Conservation (phyloP, 2,888 invertebrate genomes). For the Troides aeacus region DNA sequence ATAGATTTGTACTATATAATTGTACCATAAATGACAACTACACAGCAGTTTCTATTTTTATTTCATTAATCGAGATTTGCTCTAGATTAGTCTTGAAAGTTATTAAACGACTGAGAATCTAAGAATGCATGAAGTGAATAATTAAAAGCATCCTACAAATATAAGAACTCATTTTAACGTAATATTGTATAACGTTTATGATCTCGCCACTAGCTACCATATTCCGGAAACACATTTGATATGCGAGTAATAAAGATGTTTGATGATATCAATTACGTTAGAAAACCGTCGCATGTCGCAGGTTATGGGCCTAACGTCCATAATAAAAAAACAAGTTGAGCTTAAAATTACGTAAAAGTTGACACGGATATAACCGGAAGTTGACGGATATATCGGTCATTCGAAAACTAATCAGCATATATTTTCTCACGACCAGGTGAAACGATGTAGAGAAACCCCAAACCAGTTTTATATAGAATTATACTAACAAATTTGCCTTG, state of each 20-base stretch:
- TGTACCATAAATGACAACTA: no score
- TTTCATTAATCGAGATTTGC: no score
- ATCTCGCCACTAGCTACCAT: conserved; percentile 3
- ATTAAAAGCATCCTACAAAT: not conserved
- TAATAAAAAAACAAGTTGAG: conserved; percentile 22
- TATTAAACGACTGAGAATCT: not conserved
- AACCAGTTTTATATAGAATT: conserved; percentile 39
- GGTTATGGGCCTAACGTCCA: conserved; percentile 17
- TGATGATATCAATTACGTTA: conserved; percentile 21
- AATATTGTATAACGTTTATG: not conserved
- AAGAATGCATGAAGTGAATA: not conserved
- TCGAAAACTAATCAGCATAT: conserved; percentile 46
- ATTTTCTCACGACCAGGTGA: conserved; percentile 53
- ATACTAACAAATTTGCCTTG: conserved; percentile 47
- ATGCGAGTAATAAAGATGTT: conserved; percentile 13
- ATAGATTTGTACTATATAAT: no score
- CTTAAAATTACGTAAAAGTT: conserved; percentile 37
- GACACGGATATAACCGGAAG: conserved; percentile 38
- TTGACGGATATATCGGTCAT: conserved; percentile 40
- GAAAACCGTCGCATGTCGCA: conserved; percentile 12
- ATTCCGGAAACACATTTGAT: conserved; percentile 10
- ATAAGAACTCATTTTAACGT: not conserved
- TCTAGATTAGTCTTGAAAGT: not conserved
- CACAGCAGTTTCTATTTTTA: no score
- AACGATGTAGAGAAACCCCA: conserved; percentile 50